Evolutionary conservation across 2,113 vertebrate species (phyloP).

Genomic region (Pica pica): DNA sequence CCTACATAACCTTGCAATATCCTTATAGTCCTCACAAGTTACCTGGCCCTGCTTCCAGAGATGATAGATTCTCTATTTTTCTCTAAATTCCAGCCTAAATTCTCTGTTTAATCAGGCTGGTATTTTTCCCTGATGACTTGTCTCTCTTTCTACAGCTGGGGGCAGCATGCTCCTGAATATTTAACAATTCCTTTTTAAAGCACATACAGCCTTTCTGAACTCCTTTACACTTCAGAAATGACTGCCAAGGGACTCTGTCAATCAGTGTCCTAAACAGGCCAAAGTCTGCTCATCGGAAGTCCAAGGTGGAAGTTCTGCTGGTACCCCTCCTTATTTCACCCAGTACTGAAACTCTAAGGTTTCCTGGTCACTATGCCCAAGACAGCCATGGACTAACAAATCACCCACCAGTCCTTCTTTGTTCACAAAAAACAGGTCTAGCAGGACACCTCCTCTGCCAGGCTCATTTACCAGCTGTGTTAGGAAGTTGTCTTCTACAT

Average conservation of each 20-base stretch:
- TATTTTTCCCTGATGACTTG: background rate
- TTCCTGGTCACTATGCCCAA: background rate
- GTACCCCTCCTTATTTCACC: background rate
- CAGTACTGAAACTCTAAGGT: background rate
- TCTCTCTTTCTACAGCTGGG: background rate
- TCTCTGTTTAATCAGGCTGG: background rate
- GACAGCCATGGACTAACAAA: background rate
- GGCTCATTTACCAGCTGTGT: background rate
- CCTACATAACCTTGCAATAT: background rate
- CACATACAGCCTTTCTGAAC: background rate
- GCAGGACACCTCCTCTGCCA: background rate
- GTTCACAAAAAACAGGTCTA: background rate
- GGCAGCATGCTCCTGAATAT: background rate
- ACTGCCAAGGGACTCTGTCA: background rate
- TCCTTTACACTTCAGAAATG: background rate
- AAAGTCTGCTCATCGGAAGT: background rate
- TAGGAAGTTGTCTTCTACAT: background rate
- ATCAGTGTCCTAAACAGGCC: background rate
- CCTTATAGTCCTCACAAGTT: rapidly evolving
- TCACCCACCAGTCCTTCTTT: background rate
- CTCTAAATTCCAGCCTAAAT: background rate
- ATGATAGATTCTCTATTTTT: background rate
- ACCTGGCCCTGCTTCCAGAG: background rate
- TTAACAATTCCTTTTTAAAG: background rate
- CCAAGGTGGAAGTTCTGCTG: background rate